These are phyloP conservation scores for Drosophila jambulina DNA, from an alignment of 1,140 invertebrate species.

Conservation along the genomic window DNA sequence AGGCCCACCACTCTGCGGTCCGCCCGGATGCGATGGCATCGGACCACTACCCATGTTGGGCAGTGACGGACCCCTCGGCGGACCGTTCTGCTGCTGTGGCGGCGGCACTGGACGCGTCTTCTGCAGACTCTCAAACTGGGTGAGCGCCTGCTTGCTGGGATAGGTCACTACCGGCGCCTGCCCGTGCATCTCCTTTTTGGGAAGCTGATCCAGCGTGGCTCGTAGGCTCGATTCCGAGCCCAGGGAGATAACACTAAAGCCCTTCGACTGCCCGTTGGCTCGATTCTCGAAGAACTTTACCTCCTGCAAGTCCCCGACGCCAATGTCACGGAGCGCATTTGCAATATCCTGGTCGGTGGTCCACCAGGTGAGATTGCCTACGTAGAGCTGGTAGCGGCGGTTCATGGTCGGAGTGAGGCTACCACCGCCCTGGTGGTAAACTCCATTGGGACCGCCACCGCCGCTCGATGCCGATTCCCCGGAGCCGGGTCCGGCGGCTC, in stretches of 20 bases:
- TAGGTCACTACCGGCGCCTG: slow-evolving; percentile 97
- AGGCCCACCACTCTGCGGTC: slow-evolving; percentile 77
- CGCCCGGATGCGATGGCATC: slow-evolving; percentile 85
- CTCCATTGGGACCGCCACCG: slow-evolving; percentile 87
- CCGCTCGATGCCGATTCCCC: slow-evolving; percentile 52
- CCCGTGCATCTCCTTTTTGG: slow-evolving; percentile 97
- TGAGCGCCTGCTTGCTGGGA: slow-evolving; percentile 94
- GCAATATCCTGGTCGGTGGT: slow-evolving; percentile 98
- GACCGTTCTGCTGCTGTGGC: slow-evolving; percentile 86
- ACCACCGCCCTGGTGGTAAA: slow-evolving; percentile 89
- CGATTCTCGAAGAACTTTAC: slow-evolving; percentile 99
- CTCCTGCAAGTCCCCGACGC: slow-evolving; percentile 97
- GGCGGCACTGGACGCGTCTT: slow-evolving; percentile 93
- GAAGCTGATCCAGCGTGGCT: slow-evolving; percentile 95
- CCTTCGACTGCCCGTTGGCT: slow-evolving; percentile 99
- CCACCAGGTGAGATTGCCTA: slow-evolving; percentile 99
- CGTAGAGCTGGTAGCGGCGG: slow-evolving; percentile 95
- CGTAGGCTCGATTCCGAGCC: slow-evolving; percentile 96
- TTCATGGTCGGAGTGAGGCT: slow-evolving; percentile 90
- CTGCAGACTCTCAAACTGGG: slow-evolving; percentile 95
- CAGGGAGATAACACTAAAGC: slow-evolving; percentile 96
- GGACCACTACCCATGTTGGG: slow-evolving; percentile 78
- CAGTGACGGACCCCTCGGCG: slow-evolving; percentile 85
- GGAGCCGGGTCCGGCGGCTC: slow-evolving; percentile 58
- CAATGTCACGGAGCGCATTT: slow-evolving; percentile 93